Conservation (phyloP, 2,888 invertebrate genomes). For the Lepidocyrtoides sp. region DNA sequence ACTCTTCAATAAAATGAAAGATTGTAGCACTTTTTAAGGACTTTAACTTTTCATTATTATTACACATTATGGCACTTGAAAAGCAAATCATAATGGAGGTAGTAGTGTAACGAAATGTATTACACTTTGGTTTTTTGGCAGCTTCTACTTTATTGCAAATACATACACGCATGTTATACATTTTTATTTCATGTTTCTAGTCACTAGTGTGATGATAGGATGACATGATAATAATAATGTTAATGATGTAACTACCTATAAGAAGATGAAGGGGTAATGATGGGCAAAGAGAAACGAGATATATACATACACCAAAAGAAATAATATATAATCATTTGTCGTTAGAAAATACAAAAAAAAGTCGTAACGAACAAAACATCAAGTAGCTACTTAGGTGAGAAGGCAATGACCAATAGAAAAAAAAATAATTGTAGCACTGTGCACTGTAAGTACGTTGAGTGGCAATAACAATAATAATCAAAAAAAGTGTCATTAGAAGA, state of each 20-base stretch:
- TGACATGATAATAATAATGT: neutral
- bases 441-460: slow-evolving; percentile 6
- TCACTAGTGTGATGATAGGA: neutral
- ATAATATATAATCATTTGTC: slow-evolving; percentile 47
- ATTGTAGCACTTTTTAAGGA: slow-evolving; percentile 12
- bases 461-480: slow-evolving; percentile 68
- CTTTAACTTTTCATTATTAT: neutral
- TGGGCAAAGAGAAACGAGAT: slow-evolving; percentile 23
- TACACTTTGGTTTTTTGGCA: slow-evolving; percentile 53
- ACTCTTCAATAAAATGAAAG: slow-evolving; percentile 6
- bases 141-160: neutral
- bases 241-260: neutral
- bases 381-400: slow-evolving; percentile 54
- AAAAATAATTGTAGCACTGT: slow-evolving; percentile 61
- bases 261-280: neutral
- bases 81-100: neutral
- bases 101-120: neutral
- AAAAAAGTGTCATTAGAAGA: slow-evolving; percentile 47
- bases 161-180: neutral
- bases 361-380: neutral
- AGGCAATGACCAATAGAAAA: slow-evolving; percentile 71
- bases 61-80: slow-evolving; percentile 36
- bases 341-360: slow-evolving; percentile 49
- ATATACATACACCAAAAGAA: neutral
- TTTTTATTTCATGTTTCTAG: too few relatives aligned